Conservation (phyloP, 1,140 invertebrate genomes). For the Rhyacophila brunnea region DNA sequence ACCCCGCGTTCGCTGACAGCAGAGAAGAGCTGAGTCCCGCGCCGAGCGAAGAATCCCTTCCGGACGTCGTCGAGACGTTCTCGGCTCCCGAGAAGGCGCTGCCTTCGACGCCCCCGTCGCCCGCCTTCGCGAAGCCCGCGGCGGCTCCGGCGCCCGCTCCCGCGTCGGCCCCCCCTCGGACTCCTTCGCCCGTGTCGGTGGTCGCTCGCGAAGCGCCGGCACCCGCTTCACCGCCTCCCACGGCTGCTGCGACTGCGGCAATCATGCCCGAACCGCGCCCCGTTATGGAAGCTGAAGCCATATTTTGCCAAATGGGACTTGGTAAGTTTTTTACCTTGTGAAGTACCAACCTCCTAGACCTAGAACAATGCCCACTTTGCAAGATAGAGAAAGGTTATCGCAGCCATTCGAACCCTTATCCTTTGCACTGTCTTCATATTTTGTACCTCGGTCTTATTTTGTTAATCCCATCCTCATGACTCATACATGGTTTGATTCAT, state of each 20-base stretch:
- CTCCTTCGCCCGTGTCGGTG: conserved; percentile 41
- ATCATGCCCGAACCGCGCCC: conserved; percentile 41
- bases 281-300: conserved; percentile 63
- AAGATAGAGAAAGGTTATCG: no score
- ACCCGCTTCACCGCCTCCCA: conserved; percentile 33
- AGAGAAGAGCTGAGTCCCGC: conserved; percentile 36
- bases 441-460: no score
- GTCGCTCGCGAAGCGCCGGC: conserved; percentile 25
- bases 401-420: no score
- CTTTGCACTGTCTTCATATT: no score
- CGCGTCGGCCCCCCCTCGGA: conserved; percentile 37
- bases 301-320: conserved; percentile 65
- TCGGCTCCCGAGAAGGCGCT: conserved; percentile 26
- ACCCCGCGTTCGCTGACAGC: conserved; percentile 20
- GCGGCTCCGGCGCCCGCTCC: conserved; percentile 18
- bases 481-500: no score
- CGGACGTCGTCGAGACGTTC: conserved; percentile 39
- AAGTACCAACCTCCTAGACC: not conserved
- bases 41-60: conserved; percentile 43
- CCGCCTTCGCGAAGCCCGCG: conserved; percentile 32
- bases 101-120: conserved; percentile 30
- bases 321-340: conserved; percentile 52
- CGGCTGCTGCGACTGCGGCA: not conserved
- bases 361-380: no score
- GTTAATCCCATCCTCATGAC: no score